These are phyloP conservation scores for Istiophorus platypterus DNA, from an alignment of 2,113 vertebrate genomes.

Conservation along the genomic window DNA sequence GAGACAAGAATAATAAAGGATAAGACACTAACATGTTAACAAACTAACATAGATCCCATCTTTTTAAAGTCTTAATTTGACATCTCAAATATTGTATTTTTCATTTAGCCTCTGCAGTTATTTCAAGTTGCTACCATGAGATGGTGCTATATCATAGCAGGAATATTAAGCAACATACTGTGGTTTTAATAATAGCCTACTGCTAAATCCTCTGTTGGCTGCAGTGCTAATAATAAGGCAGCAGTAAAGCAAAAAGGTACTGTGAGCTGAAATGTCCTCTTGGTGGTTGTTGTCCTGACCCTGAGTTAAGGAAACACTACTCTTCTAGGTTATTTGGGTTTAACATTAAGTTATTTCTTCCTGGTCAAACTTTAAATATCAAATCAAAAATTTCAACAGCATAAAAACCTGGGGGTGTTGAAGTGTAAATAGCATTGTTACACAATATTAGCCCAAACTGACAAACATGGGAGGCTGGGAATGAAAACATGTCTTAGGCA, in stretches of 20 bases:
- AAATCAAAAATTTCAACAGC: background rate
- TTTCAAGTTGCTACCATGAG: constrained; percentile 20
- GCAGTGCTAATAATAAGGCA: constrained; percentile 1
- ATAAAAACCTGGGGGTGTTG: background rate
- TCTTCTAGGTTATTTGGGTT: too few relatives aligned
- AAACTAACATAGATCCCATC: background rate
- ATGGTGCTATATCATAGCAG: constrained; percentile 30
- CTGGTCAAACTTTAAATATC: too few relatives aligned
- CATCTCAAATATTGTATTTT: background rate
- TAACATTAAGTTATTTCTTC: too few relatives aligned
- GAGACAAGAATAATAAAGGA: background rate
- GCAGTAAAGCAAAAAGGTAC: background rate
- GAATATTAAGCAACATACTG: background rate
- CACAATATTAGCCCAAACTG: too few relatives aligned
- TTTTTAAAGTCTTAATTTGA: background rate
- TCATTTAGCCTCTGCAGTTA: background rate
- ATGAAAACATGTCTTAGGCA: too few relatives aligned
- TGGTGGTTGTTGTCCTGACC: too few relatives aligned
- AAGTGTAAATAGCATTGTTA: too few relatives aligned
- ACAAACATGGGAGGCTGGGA: too few relatives aligned
- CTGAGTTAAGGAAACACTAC: too few relatives aligned
- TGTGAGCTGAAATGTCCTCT: background rate
- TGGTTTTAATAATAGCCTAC: constrained; percentile 13
- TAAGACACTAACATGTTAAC: background rate
- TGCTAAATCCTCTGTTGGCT: constrained; percentile 9